phyloP scores from a whole-genome alignment of 2,888 invertebrate genomes.

The Tipula vernalis region DNA sequence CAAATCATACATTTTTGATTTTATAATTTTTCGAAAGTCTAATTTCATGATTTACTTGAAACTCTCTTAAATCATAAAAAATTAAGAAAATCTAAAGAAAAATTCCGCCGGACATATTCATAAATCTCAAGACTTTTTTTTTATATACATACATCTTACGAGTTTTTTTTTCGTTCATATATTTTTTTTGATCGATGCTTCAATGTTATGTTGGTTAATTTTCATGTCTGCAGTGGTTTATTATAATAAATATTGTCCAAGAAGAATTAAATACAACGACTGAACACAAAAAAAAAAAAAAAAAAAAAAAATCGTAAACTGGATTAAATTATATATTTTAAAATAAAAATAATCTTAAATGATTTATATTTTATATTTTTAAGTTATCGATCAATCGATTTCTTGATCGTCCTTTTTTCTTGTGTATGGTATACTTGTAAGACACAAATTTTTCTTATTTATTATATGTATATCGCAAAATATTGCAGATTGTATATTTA shows the following conservation, averaged over 20 bases:
- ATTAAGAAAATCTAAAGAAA: background rate
- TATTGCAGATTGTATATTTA: background rate
- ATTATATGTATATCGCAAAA: background rate
- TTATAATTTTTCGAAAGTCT: background rate
- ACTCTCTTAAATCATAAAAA: background rate
- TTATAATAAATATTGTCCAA: background rate
- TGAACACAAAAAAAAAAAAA: background rate
- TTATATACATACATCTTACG: background rate
- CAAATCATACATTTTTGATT: background rate
- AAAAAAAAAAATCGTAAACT: background rate
- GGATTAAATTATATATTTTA: background rate
- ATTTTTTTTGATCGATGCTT: background rate
- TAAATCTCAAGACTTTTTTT: background rate
- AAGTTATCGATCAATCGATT: background rate
- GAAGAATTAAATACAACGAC: background rate
- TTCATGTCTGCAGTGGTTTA: background rate
- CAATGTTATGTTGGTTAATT: background rate
- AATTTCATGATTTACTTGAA: background rate
- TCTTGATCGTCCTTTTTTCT: background rate
- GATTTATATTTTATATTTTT: background rate
- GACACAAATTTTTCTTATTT: background rate
- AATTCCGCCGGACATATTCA: slow-evolving; percentile 4
- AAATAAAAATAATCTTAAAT: background rate
- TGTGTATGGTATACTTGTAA: background rate
- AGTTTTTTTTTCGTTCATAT: background rate